Evolutionary conservation across 2,113 vertebrate species (phyloP).

Genomic region (Seriola rivoliana): DNA sequence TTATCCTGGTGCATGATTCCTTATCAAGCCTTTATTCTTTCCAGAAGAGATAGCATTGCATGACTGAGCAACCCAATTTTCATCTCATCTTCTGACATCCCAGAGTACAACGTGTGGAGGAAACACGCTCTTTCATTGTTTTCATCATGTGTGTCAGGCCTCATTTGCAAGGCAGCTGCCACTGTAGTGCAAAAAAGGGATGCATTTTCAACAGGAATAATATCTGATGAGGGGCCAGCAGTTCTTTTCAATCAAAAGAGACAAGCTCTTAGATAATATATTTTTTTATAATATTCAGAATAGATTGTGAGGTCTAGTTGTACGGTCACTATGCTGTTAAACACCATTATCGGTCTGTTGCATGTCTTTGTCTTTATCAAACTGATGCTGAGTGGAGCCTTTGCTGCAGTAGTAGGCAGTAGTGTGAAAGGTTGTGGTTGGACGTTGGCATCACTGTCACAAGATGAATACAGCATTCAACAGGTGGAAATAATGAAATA

Average conservation of each 20-base stretch:
- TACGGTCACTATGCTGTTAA: not conserved
- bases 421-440: not conserved
- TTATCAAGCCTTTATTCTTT: constrained; percentile 36
- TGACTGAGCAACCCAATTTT: constrained; percentile 40
- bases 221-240: not conserved
- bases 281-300: not conserved
- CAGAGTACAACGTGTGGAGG: not conserved
- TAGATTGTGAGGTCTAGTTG: not conserved
- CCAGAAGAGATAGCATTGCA: constrained; percentile 30
- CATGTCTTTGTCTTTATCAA: not conserved
- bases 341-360: not conserved
- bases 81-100: constrained; percentile 33
- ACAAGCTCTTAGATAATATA: not conserved
- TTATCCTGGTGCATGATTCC: constrained; percentile 26
- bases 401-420: not conserved
- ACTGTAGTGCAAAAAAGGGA: not conserved
- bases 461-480: not conserved
- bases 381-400: not conserved
- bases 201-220: not conserved
- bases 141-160: not conserved
- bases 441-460: not conserved
- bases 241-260: not conserved
- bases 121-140: constrained; percentile 24
- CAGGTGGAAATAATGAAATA: not conserved
- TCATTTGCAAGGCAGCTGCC: constrained; percentile 5